These are phyloP conservation scores for Mobula hypostoma DNA, from an alignment of 2,113 vertebrate genomes.

Conservation along the genomic window DNA sequence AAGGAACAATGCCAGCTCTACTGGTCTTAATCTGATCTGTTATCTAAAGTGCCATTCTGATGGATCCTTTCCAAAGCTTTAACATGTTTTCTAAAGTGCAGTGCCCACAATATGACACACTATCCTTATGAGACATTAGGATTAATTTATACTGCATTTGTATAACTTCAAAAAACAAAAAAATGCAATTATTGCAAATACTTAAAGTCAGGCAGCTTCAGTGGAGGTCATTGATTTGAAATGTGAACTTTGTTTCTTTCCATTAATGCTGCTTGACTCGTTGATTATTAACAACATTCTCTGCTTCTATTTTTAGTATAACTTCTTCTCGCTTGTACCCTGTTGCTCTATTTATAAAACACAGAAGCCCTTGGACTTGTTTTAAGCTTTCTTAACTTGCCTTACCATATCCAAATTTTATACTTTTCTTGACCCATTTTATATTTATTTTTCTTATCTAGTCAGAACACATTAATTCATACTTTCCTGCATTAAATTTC, in stretches of 20 bases:
- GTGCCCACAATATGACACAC: background rate
- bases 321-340: background rate
- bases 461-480: too few species aligned
- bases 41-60: background rate
- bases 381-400: background rate
- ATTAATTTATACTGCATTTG: background rate
- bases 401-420: background rate
- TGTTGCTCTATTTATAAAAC: background rate
- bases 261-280: too few species aligned
- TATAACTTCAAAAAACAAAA: background rate
- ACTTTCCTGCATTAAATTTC: too few species aligned
- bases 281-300: too few species aligned
- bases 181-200: too few species aligned
- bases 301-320: too few species aligned
- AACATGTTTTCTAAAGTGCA: background rate
- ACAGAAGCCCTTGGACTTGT: too few species aligned
- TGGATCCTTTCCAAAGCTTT: background rate
- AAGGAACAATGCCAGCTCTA: background rate
- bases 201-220: too few species aligned
- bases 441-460: too few species aligned
- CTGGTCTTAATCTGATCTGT: background rate
- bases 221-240: too few species aligned
- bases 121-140: background rate
- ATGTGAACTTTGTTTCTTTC: too few species aligned
- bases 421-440: background rate